Evolutionary conservation across 2,888 invertebrate genomes (phyloP).

Genomic region (Mythimna vitellina): DNA sequence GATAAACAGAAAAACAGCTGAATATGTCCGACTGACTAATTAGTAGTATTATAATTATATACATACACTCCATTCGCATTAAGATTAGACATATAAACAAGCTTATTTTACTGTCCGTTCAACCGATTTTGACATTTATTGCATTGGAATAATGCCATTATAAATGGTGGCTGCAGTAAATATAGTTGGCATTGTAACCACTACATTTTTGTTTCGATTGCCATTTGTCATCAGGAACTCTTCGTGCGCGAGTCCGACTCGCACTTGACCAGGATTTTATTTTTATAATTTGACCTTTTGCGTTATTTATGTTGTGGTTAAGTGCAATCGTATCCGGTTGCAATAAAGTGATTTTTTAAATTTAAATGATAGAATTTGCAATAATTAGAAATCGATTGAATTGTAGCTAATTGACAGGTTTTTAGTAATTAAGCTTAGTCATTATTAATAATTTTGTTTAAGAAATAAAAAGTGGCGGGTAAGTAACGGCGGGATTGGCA

Average conservation of each 20-base stretch:
- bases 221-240: too few species aligned
- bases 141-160: too few species aligned
- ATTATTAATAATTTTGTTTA: not conserved
- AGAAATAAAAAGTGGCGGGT: not conserved
- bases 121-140: too few species aligned
- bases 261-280: not conserved
- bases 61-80: too few species aligned
- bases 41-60: not conserved
- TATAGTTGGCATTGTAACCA: too few species aligned
- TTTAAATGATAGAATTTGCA: constrained; percentile 7
- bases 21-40: not conserved
- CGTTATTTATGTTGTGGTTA: constrained; percentile 20
- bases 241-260: too few species aligned
- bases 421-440: not conserved
- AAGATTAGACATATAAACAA: too few species aligned
- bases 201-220: too few species aligned
- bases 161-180: too few species aligned
- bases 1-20: too few species aligned
- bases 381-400: not conserved
- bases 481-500: too few species aligned
- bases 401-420: not conserved
- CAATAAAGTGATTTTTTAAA: constrained; percentile 3
- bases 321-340: constrained; percentile 26
- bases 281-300: constrained; percentile 20
- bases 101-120: too few species aligned